Conservation (phyloP, 2,113 vertebrate species). For the Myiagra hebetior region DNA sequence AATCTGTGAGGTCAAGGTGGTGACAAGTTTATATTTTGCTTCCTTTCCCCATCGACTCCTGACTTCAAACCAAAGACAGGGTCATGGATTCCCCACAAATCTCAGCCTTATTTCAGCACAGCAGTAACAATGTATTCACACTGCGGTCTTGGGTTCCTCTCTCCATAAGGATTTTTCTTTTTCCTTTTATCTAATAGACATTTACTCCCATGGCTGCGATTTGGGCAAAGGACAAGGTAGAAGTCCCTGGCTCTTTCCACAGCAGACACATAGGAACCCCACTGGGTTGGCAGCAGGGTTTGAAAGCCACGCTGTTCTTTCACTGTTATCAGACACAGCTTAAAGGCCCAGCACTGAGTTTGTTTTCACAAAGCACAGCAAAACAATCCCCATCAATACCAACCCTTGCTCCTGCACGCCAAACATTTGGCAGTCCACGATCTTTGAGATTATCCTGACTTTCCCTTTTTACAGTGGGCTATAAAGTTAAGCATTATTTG, state of each 20-base stretch:
- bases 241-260: not conserved
- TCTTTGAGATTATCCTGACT: slow-evolving; percentile 25
- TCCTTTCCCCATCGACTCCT: not conserved
- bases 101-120: not conserved
- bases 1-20: not conserved
- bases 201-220: not conserved
- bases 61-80: not conserved
- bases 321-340: not conserved
- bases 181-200: not conserved
- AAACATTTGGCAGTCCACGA: not conserved
- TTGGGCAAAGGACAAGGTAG: not conserved
- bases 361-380: not conserved
- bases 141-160: not conserved
- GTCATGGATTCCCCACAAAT: not conserved
- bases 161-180: not conserved
- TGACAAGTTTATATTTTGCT: not conserved
- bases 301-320: not conserved
- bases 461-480: not conserved
- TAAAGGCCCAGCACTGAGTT: not conserved
- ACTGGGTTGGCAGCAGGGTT: not conserved
- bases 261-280: not conserved
- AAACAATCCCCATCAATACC: not conserved
- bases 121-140: accelerated
- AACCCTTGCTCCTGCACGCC: slow-evolving; percentile 8
- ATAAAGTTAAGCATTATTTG: slow-evolving; percentile 26